phyloP scores from a whole-genome alignment of 2,797 vertebrate genomes.

The Nasua narica region DNA sequence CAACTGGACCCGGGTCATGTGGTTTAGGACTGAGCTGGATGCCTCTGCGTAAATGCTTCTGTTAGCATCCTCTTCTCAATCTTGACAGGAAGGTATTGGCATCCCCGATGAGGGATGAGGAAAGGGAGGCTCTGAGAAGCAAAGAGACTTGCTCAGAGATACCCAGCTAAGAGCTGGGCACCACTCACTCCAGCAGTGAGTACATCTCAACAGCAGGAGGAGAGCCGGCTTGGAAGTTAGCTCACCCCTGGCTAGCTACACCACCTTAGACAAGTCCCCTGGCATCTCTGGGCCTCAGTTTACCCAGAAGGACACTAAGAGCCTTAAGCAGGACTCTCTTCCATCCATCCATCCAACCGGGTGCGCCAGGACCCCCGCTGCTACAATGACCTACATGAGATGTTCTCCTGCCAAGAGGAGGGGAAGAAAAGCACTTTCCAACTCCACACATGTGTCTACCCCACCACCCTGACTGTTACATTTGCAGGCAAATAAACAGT shows the following conservation, averaged over 20 bases:
- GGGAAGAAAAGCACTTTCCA: not conserved
- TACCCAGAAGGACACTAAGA: not conserved
- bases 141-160: not conserved
- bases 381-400: not conserved
- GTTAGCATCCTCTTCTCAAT: not conserved
- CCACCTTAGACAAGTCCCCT: not conserved
- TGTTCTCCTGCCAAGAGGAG: constrained; percentile 36
- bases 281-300: not conserved
- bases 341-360: not conserved
- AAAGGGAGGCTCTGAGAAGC: not conserved
- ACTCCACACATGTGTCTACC: not conserved
- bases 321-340: not conserved
- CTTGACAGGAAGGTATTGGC: not conserved
- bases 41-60: not conserved
- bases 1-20: not conserved
- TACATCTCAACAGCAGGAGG: not conserved
- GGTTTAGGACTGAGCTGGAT: not conserved
- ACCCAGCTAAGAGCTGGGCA: not conserved
- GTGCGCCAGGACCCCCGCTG: fast-evolving
- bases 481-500: constrained; percentile 70
- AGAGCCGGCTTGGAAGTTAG: not conserved
- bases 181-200: not conserved
- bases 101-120: not conserved
- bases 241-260: not conserved
- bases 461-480: not conserved